A percentile compares a stretch with the other conserved stretches of the same genome.
Evolutionary conservation across 1,140 invertebrate genomes (phyloP).

Genomic region (Zaprionus tsacasi): DNA sequence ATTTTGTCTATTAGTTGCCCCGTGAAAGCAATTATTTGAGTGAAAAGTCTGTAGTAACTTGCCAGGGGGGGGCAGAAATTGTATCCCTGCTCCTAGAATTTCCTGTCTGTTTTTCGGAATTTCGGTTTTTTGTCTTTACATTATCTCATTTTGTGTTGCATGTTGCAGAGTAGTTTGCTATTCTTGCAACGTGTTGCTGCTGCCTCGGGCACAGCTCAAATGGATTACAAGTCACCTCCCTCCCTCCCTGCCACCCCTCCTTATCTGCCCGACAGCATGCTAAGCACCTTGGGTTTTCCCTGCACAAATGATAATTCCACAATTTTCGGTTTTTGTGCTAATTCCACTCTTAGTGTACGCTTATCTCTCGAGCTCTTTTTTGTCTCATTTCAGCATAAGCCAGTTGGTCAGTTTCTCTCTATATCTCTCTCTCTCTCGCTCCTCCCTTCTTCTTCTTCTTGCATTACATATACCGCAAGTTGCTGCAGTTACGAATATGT

Average conservation of each 20-base stretch:
- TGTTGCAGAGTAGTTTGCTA: conserved; percentile 22
- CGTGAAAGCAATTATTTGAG: conserved; percentile 71
- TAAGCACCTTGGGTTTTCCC: conserved; percentile 12
- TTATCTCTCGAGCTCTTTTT: conserved; percentile 25
- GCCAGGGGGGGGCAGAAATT: not conserved
- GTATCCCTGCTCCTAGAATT: too few relatives aligned
- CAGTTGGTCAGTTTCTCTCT: not conserved
- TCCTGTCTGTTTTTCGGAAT: not conserved
- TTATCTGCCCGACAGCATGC: conserved; percentile 4
- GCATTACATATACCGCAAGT: not conserved
- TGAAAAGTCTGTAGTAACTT: conserved; percentile 50
- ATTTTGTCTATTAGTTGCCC: conserved; percentile 53
- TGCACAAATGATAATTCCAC: conserved; percentile 21
- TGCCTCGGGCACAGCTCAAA: conserved; percentile 17
- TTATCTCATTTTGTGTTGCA: conserved; percentile 56
- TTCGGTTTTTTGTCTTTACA: conserved; percentile 44
- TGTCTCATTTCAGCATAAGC: conserved; percentile 34
- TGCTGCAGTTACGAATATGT: not conserved
- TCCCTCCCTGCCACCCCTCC: not conserved
- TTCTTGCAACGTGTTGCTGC: conserved; percentile 27
- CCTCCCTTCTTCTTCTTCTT: not conserved
- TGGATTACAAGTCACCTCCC: not conserved
- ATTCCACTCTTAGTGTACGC: conserved; percentile 18
- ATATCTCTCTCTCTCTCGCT: too few relatives aligned
- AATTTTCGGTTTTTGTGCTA: conserved; percentile 19